Conservation (phyloP, 2,888 invertebrate species). For the Drosophila cognata region DNA sequence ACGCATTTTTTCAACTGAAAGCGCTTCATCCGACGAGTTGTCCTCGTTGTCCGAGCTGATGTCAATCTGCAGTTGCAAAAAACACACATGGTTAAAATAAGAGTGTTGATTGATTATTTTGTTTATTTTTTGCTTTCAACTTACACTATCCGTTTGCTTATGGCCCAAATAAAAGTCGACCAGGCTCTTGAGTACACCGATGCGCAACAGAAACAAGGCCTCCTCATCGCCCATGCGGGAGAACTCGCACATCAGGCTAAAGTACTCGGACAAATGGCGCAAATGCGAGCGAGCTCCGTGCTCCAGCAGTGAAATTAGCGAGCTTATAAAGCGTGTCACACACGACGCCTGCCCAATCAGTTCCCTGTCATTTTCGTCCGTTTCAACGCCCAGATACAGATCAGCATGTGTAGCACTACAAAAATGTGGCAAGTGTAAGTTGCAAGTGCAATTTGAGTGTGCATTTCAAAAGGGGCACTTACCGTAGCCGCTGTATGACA, state of each 20-base stretch:
- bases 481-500: conserved; percentile 95
- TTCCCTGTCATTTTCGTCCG: conserved; percentile 85
- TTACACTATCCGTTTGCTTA: conserved; percentile 89
- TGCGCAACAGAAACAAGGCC: conserved; percentile 93
- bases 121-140: conserved; percentile 57
- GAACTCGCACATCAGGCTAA: conserved; percentile 95
- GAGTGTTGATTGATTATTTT: neutral
- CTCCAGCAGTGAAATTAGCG: conserved; percentile 93
- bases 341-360: conserved; percentile 91
- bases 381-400: conserved; percentile 87
- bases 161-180: conserved; percentile 96
- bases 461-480: conserved; percentile 29
- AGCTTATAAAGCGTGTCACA: conserved; percentile 96
- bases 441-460: neutral
- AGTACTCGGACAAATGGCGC: conserved; percentile 96
- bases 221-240: conserved; percentile 98
- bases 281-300: conserved; percentile 94
- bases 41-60: conserved; percentile 85
- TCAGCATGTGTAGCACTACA: conserved; percentile 87
- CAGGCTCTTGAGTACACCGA: conserved; percentile 95
- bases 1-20: conserved; percentile 89
- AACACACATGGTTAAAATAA: neutral
- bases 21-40: conserved; percentile 86
- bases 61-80: conserved; percentile 79
- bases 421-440: neutral